Evolutionary conservation across 2,888 invertebrate species (phyloP), one percentile per base, ranked within the genome.

Genomic region (Lasius fuliginosus): DNA sequence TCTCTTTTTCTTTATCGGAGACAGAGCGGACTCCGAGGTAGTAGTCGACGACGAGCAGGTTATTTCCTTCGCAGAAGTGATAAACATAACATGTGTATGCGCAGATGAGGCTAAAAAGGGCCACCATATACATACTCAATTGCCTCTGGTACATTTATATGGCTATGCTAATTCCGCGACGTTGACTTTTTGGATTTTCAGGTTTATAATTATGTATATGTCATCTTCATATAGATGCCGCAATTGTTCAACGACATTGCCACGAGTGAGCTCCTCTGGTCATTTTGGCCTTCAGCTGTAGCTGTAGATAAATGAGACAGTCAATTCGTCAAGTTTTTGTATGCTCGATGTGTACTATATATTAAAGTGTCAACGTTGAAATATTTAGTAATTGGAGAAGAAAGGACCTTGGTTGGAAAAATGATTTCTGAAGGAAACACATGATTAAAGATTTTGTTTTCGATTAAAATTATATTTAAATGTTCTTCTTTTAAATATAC

Each of bases 101-200:
- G 58, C 69, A 71, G 53, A 58, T 75, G 46, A 67, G 69, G 73
- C 73, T 53, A 68, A 76, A 77, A 79, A 85, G 42, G 68, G 56
- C 64, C 73, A 49, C 68, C 65, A 36, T 40, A 30, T n/a, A 6
- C 56, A 58, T 15, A 30, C 23, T 33, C 30, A 69, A 60, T 68
- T 68, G 77, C 56, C 23, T 69, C 9, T 62, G 58, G 58, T 33
- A 46, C 15, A 60, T 74, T 81, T 82, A 75, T 85, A 87, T 86
- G 69, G 71, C 86, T 88, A 90, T 83, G 87, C 85, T 89, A 90
- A 89, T 89, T 88, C 11, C 64, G 42, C 74, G 58, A 85, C 88
- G 85, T 86, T 82, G 68, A 79, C 82, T 84, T 82, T 76, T 86
- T 73, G 64, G 69, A 36, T 73, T 67, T 58, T 83, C 69, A 33